Evolutionary conservation across 2,888 invertebrate species (phyloP).

Genomic region (Seira musarum): DNA sequence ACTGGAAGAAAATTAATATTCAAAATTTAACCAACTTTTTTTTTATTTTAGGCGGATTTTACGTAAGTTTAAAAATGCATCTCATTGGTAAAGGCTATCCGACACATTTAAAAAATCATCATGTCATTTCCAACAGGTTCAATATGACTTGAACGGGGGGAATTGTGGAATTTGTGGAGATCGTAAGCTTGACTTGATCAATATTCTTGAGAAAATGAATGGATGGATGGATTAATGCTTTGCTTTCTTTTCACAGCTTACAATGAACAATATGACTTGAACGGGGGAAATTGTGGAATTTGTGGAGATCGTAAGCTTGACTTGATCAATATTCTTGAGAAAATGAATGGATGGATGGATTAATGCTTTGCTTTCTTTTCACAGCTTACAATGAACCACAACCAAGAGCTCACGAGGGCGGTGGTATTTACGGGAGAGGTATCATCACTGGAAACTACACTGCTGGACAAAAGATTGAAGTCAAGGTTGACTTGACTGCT

Average conservation of each 20-base stretch:
- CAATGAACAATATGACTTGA: constrained; percentile 58
- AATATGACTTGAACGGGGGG: constrained; percentile 57
- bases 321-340: too few species aligned
- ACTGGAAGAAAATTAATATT: not conserved
- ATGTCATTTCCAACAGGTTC: constrained; percentile 35
- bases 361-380: too few species aligned
- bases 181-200: too few species aligned
- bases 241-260: too few species aligned
- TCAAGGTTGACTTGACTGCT: constrained; percentile 56
- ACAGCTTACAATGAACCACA: too few species aligned
- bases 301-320: constrained; percentile 58
- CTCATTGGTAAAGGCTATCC: not conserved
- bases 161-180: constrained; percentile 62
- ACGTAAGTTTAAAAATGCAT: too few species aligned
- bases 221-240: too few species aligned
- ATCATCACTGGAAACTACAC: constrained; percentile 49
- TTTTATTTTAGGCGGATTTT: too few species aligned
- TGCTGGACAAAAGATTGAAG: constrained; percentile 46
- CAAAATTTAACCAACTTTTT: not conserved
- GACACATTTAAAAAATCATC: not conserved
- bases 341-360: too few species aligned
- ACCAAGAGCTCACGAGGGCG: constrained; percentile 59
- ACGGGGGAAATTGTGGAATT: constrained; percentile 59
- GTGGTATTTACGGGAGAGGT: constrained; percentile 54
- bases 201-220: too few species aligned